A percentile compares a stretch with the other conserved stretches of the same genome.
phyloP scores from a whole-genome alignment of 2,113 vertebrate species.

The Recurvirostra avosetta region DNA sequence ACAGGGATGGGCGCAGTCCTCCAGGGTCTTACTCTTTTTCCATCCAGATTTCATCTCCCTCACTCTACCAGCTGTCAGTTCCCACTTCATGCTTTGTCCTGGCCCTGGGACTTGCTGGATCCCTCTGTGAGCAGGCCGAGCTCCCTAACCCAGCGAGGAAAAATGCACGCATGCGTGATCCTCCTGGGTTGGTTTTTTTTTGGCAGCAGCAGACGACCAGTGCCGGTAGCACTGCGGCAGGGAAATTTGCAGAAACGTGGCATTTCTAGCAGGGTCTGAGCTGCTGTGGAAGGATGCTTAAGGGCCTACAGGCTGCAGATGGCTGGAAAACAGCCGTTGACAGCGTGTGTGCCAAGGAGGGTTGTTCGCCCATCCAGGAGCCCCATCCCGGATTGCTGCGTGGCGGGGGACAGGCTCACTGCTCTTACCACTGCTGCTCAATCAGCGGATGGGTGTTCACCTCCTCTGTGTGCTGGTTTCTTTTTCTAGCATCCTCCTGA shows the following conservation, averaged over 20 bases:
- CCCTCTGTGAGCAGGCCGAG: not conserved
- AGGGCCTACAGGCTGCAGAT: not conserved
- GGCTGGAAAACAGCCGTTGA: not conserved
- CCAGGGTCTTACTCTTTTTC: not conserved
- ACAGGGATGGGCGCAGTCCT: not conserved
- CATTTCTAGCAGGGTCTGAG: not conserved
- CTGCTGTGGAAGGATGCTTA: not conserved
- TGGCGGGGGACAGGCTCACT: not conserved
- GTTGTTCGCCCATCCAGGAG: fast-evolving
- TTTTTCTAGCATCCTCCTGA: not conserved
- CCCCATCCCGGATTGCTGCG: not conserved
- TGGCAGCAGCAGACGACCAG: not conserved
- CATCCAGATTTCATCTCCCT: not conserved
- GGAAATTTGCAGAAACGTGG: not conserved
- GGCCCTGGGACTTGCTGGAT: not conserved
- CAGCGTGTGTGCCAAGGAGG: not conserved
- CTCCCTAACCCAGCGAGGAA: not conserved
- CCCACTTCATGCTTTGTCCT: not conserved
- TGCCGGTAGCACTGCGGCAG: not conserved
- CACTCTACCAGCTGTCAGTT: not conserved
- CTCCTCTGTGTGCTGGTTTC: not conserved
- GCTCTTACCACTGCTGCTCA: not conserved
- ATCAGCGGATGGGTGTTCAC: not conserved
- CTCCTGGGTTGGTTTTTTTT: not conserved
- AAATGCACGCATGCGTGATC: not conserved